Base-by-base conservation (phyloP, 2,888 invertebrate genomes). In the Athripsodes cinereus region DNA sequence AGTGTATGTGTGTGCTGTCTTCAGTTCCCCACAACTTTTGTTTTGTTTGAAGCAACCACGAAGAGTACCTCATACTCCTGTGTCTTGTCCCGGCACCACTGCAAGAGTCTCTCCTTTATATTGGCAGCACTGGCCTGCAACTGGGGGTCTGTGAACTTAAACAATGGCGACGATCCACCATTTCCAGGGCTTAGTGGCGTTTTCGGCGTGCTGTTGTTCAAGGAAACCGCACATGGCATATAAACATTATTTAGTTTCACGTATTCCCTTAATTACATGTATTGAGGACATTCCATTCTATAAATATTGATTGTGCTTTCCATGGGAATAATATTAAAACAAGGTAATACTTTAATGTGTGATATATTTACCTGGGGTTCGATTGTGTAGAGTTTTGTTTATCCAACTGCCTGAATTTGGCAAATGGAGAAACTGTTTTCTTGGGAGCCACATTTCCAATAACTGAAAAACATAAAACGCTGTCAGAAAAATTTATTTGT, bases 41-140 rank as follows among this genome's bases (percentile, higher is more conserved):
- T n/a, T n/a, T n/a, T n/a, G n/a, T 2, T 10, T 13, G 22, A 20
- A 49, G 22, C 21, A 49, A 31, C 52, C 18, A 35, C 49, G 55
- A 55, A 55, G 55, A 55, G 75, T 90, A 96, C 96, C 90, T 95
- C 90, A 81, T 97, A 97, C 82, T 92, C 95, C 83, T 90, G 88
- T 71, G 96, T 96, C 86, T 96, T 95, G 82, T 90, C 89, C 80
- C 92, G 91, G 83, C 93, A 93, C 97, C 97, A 97, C 78, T 90
- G 87, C 80, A 97, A 87, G 75, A 97, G 85, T 78, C 94, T 87
- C 75, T 96, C 95, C 87, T 96, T 97, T 79, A 96, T 92, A 80
- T 92, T 90, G 79, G 87, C 88, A 71, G 95, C 95, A 81, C 91
- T 93, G 77, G 89, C 87, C 76, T 86, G 87, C 81, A 95, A 85